Evolutionary conservation across 2,888 invertebrate species (phyloP).

Genomic region (Dermolepida albohirtum): DNA sequence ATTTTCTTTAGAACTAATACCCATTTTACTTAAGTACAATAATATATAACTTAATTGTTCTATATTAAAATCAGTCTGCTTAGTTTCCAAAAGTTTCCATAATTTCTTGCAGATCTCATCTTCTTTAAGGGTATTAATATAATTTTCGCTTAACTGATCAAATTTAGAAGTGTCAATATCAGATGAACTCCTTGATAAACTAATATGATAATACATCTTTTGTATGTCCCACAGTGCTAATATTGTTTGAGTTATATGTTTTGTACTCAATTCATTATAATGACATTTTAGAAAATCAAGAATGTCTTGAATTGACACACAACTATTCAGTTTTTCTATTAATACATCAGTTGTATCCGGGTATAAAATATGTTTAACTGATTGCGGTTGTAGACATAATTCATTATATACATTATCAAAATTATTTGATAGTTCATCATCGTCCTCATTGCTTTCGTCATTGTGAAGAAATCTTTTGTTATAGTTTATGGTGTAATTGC

Average conservation of each 20-base stretch:
- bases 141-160: slow-evolving; percentile 50
- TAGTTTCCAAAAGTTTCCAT: slow-evolving; percentile 55
- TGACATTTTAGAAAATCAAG: slow-evolving; percentile 58
- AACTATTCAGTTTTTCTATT: slow-evolving; percentile 56
- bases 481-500: background rate
- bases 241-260: slow-evolving; percentile 57
- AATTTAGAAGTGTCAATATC: slow-evolving; percentile 38
- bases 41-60: slow-evolving; percentile 64
- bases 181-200: slow-evolving; percentile 47
- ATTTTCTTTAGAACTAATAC: slow-evolving; percentile 58
- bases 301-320: slow-evolving; percentile 61
- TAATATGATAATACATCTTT: slow-evolving; percentile 57
- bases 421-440: slow-evolving; percentile 8
- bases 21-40: slow-evolving; percentile 67
- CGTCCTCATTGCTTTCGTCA: slow-evolving; percentile 15
- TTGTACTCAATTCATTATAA: slow-evolving; percentile 47
- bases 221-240: slow-evolving; percentile 63
- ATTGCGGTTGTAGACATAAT: slow-evolving; percentile 42
- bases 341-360: slow-evolving; percentile 54
- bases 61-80: slow-evolving; percentile 58
- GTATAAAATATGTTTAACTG: slow-evolving; percentile 51
- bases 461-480: slow-evolving; percentile 23
- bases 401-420: slow-evolving; percentile 31
- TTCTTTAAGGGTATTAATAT: slow-evolving; percentile 55
- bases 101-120: slow-evolving; percentile 57